Evolutionary conservation across 2,797 vertebrate genomes (phyloP).

Genomic region (Pipistrellus pipistrellus): DNA sequence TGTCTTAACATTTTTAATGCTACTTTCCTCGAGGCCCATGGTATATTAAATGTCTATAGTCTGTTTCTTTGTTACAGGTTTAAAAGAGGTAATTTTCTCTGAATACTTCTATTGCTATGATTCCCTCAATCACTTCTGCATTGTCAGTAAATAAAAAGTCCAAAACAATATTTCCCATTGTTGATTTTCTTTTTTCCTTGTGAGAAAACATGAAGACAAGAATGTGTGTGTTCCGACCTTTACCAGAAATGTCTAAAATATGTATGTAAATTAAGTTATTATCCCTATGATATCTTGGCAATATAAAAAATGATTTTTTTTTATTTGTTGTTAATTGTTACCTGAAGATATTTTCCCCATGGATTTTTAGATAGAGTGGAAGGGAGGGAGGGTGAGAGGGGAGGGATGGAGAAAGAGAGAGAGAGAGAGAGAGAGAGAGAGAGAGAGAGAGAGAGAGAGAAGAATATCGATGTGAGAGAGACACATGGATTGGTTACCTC

Average conservation of each 20-base stretch:
- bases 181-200: not conserved
- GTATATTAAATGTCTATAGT: not conserved
- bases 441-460: not conserved
- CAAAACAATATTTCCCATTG: not conserved
- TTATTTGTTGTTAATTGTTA: not conserved
- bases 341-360: not conserved
- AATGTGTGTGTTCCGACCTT: not conserved
- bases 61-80: constrained; percentile 15
- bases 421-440: no score
- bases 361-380: no score
- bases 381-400: not conserved
- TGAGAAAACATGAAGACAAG: constrained; percentile 48
- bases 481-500: not conserved
- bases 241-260: constrained; percentile 28
- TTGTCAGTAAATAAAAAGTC: constrained; percentile 33
- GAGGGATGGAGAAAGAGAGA: no score
- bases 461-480: not conserved
- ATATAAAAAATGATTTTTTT: not conserved
- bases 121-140: not conserved
- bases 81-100: not conserved
- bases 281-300: not conserved
- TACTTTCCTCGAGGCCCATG: not conserved
- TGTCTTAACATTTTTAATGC: not conserved
- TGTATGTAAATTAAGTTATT: not conserved
- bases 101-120: not conserved